Conservation (phyloP, 2,113 vertebrate genomes). For the Melanotaenia duboulayi region DNA sequence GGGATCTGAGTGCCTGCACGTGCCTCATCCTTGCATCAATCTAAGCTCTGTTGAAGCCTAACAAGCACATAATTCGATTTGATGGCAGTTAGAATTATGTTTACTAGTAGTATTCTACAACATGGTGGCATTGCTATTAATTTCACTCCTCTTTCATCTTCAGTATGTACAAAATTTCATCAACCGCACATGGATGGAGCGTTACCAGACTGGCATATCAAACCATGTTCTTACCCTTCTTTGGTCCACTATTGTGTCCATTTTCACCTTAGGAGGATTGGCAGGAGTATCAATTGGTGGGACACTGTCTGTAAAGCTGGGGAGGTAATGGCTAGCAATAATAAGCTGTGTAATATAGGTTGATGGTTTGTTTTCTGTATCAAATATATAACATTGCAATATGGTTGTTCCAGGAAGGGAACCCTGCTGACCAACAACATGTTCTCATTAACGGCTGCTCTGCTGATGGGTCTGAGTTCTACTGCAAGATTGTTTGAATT, state of each 20-base stretch:
- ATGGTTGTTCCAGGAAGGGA: constrained; percentile 83
- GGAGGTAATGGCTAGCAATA: constrained; percentile 79
- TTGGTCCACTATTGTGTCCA: constrained; percentile 89
- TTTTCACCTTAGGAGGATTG: constrained; percentile 89
- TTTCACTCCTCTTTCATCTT: background rate
- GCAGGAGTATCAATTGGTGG: constrained; percentile 85
- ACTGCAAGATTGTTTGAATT: constrained; percentile 85
- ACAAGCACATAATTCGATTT: background rate
- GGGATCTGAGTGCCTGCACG: background rate
- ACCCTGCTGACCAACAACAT: constrained; percentile 87
- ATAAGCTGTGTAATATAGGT: background rate
- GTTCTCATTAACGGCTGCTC: constrained; percentile 84
- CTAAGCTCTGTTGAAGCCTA: background rate
- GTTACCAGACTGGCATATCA: constrained; percentile 79
- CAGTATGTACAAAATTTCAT: constrained; percentile 90
- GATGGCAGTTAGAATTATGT: background rate
- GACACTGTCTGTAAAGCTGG: constrained; percentile 81
- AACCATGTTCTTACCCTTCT: constrained; percentile 84
- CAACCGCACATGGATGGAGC: constrained; percentile 87
- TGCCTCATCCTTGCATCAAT: background rate
- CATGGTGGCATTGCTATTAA: background rate
- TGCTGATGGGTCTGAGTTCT: constrained; percentile 88
- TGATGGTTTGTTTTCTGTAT: background rate
- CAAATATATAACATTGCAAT: background rate
- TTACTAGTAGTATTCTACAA: no score